phyloP scores from a whole-genome alignment of 2,888 invertebrate species.

The Polydrusus tereticollis region DNA sequence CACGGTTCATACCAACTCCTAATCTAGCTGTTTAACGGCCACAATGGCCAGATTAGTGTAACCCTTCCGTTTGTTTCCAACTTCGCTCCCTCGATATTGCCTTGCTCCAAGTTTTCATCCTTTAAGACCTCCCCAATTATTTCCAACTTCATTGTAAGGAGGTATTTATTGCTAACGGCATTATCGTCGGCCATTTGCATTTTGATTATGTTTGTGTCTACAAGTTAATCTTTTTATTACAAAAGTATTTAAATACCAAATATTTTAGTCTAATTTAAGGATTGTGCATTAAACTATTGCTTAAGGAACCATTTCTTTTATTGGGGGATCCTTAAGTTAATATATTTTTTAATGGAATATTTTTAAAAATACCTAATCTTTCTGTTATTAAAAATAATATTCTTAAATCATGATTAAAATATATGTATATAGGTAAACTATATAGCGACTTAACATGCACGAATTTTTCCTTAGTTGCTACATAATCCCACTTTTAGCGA shows the following conservation, averaged over 20 bases:
- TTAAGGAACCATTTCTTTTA: too few relatives aligned
- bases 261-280: background rate
- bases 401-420: too few relatives aligned
- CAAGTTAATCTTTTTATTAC: constrained; percentile 30
- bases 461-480: too few relatives aligned
- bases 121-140: constrained; percentile 46
- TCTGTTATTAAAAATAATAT: too few relatives aligned
- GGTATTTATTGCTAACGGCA: constrained; percentile 46
- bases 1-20: constrained; percentile 59
- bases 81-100: constrained; percentile 43
- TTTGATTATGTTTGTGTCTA: constrained; percentile 42
- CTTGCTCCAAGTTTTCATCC: constrained; percentile 43
- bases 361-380: too few relatives aligned
- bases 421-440: too few relatives aligned
- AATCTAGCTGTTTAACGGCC: constrained; percentile 61
- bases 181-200: constrained; percentile 41
- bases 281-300: too few relatives aligned
- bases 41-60: constrained; percentile 61
- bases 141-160: constrained; percentile 45
- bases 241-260: background rate
- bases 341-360: background rate
- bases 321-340: too few relatives aligned
- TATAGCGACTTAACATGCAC: too few relatives aligned
- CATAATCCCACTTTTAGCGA: constrained; percentile 2
- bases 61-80: constrained; percentile 56